A percentile compares a stretch with the other conserved stretches of the same genome.
Evolutionary conservation across 2,797 vertebrate genomes (phyloP).

Genomic region (Oreochromis mossambicus): DNA sequence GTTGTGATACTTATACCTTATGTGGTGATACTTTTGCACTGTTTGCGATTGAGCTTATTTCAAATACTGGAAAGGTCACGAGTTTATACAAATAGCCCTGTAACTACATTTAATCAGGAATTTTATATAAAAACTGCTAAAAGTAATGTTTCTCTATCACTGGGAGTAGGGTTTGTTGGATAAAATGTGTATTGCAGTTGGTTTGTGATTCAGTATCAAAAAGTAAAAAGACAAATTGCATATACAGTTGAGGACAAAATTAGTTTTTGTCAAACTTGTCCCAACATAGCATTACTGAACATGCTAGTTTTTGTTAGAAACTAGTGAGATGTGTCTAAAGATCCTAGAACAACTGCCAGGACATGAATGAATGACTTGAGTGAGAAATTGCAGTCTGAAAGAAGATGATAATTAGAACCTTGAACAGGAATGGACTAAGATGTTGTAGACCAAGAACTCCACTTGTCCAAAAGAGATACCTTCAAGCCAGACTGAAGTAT

Average conservation of each 20-base stretch:
- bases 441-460: not conserved
- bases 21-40: not conserved
- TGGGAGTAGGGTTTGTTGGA: not conserved
- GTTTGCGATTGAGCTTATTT: not conserved
- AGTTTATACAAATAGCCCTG: not conserved
- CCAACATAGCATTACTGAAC: too few relatives aligned
- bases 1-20: not conserved
- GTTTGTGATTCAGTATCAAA: not conserved
- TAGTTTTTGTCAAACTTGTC: too few relatives aligned
- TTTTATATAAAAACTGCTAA: not conserved
- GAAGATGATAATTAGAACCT: not conserved
- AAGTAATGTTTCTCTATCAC: not conserved
- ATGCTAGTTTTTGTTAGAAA: too few relatives aligned
- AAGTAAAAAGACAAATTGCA: too few relatives aligned
- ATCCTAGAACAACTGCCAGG: not conserved
- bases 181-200: not conserved
- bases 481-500: not conserved
- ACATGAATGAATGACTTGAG: not conserved
- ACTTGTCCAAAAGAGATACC: not conserved
- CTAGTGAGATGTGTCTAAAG: not conserved
- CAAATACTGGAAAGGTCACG: not conserved
- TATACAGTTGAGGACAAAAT: too few relatives aligned
- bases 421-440: not conserved
- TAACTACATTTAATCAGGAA: not conserved
- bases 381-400: not conserved